A percentile compares a stretch with the other conserved stretches of the same genome.
phyloP scores from a whole-genome alignment of 2,888 invertebrate genomes.

The Cephalotes varians region DNA sequence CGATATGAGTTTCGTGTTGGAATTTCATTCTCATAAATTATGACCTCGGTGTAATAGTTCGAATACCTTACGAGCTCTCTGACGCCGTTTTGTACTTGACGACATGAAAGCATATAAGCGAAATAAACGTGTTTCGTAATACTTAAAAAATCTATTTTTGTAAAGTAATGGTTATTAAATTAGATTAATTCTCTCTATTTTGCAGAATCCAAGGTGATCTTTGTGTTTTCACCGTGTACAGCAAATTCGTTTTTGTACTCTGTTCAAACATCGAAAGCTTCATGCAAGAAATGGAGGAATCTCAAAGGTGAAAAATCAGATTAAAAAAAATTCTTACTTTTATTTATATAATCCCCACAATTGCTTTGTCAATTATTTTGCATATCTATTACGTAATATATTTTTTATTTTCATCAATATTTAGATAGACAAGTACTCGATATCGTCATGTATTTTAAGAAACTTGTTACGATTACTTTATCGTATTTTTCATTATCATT shows the following conservation, averaged over 20 bases:
- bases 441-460: background rate
- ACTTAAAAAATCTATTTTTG: background rate
- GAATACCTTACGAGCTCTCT: conserved; percentile 1
- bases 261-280: conserved; percentile 47
- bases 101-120: background rate
- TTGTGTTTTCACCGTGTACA: conserved; percentile 52
- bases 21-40: conserved; percentile 68
- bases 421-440: background rate
- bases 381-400: background rate
- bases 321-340: background rate
- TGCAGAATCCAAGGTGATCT: conserved; percentile 82
- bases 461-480: background rate
- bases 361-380: background rate
- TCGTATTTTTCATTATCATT: background rate
- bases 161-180: conserved; percentile 4
- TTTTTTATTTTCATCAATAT: background rate
- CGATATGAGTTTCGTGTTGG: conserved; percentile 72
- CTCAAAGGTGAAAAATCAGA: conserved; percentile 77
- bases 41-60: conserved; percentile 23
- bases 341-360: conserved; percentile 19
- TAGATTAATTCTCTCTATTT: conserved; percentile 33
- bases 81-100: background rate
- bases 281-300: conserved; percentile 78
- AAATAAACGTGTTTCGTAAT: background rate
- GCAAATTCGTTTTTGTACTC: conserved; percentile 52